Conservation (phyloP, 2,797 vertebrate species). For the Microhierax caerulescens region DNA sequence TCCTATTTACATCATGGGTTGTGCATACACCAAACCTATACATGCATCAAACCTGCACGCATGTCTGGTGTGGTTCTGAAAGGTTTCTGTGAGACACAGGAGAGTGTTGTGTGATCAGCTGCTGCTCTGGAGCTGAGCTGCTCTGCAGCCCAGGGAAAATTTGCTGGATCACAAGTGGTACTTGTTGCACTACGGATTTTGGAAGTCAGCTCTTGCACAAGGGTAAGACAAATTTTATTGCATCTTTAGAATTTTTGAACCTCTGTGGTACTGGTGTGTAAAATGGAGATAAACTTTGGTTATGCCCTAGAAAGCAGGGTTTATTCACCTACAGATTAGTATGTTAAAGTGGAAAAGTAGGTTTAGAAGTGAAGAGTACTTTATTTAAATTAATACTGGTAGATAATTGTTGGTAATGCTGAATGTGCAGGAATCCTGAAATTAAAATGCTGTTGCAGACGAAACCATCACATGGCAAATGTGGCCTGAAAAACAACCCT, state of each 20-base stretch:
- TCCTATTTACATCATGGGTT: not conserved
- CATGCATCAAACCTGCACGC: rapidly evolving
- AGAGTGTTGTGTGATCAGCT: rapidly evolving
- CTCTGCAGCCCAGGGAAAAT: not conserved
- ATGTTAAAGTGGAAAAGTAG: not conserved
- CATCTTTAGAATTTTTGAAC: not conserved
- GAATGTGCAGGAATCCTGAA: not conserved
- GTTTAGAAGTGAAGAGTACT: not conserved
- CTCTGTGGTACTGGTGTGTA: not conserved
- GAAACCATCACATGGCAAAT: not conserved
- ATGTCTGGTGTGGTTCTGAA: not conserved
- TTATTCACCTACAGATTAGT: not conserved
- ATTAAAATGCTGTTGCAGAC: not conserved
- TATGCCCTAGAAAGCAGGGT: not conserved
- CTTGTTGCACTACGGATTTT: not conserved
- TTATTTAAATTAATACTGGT: not conserved
- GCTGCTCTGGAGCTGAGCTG: not conserved
- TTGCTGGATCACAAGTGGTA: not conserved
- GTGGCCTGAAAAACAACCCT: not conserved
- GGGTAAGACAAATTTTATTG: too few relatives aligned
- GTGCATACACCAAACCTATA: too few relatives aligned
- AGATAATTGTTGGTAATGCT: not conserved
- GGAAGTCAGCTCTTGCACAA: not conserved
- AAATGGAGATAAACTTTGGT: not conserved
- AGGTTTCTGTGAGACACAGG: not conserved